Evolutionary conservation across 1,140 invertebrate species (phyloP), one percentile per base, ranked within the genome.

Genomic region (Belonocnema kinseyi): DNA sequence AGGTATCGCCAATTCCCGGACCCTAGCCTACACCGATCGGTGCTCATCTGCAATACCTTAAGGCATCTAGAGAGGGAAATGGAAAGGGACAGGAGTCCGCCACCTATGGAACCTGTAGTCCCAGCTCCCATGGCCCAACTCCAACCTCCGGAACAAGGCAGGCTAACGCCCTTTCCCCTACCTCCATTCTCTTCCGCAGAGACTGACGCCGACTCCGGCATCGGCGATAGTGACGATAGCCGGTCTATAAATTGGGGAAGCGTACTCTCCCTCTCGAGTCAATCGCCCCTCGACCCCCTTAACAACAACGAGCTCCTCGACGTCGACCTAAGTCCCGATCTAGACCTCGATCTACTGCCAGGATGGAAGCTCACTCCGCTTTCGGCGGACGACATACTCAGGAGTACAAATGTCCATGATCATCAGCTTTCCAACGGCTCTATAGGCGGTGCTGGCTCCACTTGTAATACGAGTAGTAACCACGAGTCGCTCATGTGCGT

Each of bases 41-140:
- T 99, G 81, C 94, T 99, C 54, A 98, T 99, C 82, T 98, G 97
- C 92, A 99, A 98, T 89, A 98, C 97, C 11, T 89, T 98, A 72
- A 95, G 97, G 87, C 94, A 96, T 84, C 95, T 99, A 81, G 97
- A 98, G 91, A 93, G 95, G 40, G 97, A 98, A 89, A 96, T 98
- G 93, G 96, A 97, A 89, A 93, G 94, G 54, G 97, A 98, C 84
- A 79, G 91, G 51, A 89, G 91, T 82, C 90, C 90, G 40, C 91
- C 91, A 40, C 90, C 88, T 13, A 89, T 91, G 86, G 88, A 88
- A 73, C 88, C 88, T 14, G 84, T 90, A 2, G 82, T 89, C 50
- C 83, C 88, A n/a, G 86, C 91, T 51, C 87, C 89, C 6, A 90
- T 91, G 77, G 85, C 92, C 84, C 85, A 92, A 89, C 84, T 92